Conservation (phyloP, 2,113 vertebrate genomes). For the Psophia crepitans region DNA sequence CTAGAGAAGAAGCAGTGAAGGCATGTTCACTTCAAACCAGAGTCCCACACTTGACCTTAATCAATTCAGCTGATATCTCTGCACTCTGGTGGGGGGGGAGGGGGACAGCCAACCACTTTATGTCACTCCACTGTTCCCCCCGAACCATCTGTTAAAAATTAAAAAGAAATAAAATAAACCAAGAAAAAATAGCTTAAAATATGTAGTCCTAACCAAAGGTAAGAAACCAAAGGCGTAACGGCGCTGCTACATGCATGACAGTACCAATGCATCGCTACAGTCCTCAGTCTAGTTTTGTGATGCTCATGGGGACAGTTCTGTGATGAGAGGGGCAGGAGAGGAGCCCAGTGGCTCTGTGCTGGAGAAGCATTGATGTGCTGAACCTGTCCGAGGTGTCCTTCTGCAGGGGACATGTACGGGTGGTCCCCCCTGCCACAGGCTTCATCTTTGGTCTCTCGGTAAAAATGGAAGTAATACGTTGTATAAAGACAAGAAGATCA, state of each 20-base stretch:
- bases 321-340: background rate
- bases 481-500: conserved; percentile 29
- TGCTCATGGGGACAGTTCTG: background rate
- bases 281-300: background rate
- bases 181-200: background rate
- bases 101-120: background rate
- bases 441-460: background rate
- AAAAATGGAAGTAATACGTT: background rate
- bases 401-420: background rate
- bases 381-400: background rate
- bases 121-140: background rate
- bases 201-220: background rate
- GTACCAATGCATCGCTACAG: background rate
- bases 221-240: fast-evolving
- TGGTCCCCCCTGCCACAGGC: background rate
- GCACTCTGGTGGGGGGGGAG: background rate
- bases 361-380: background rate
- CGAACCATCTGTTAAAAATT: background rate
- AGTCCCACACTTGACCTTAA: background rate
- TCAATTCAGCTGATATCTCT: conserved; percentile 7
- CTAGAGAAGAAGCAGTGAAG: background rate
- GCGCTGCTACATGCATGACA: fast-evolving
- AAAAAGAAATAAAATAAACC: background rate
- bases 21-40: background rate
- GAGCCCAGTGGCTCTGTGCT: background rate